Evolutionary conservation across 2,797 vertebrate species (phyloP).

Genomic region (Euphonia xanthogaster): DNA sequence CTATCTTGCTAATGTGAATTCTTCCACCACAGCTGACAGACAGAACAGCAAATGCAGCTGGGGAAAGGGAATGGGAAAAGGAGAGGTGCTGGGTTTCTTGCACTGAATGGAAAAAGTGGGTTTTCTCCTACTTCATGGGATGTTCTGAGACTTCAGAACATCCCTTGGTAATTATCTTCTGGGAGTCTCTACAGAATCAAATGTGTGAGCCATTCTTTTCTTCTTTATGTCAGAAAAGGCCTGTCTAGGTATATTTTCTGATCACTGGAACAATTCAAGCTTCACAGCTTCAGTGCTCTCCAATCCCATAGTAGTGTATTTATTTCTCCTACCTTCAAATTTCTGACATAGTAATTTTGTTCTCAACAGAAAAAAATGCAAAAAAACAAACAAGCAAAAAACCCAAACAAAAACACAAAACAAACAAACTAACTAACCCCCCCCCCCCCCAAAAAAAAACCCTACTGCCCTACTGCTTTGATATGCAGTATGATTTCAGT

Average conservation of each 20-base stretch:
- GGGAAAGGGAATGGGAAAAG: background rate
- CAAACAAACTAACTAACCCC: background rate
- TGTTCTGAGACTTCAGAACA: background rate
- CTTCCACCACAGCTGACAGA: background rate
- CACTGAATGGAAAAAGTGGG: background rate
- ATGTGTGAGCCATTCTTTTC: background rate
- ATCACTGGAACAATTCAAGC: background rate
- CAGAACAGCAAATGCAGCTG: background rate
- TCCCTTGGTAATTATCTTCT: background rate
- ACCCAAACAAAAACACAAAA: background rate
- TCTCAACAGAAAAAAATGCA: background rate
- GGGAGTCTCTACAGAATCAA: background rate
- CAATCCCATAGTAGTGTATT: background rate
- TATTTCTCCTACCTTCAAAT: background rate
- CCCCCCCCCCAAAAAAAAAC: background rate
- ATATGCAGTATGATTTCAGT: background rate
- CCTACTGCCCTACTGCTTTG: background rate
- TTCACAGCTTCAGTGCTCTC: background rate
- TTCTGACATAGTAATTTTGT: background rate
- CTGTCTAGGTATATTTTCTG: background rate
- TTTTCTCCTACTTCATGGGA: background rate
- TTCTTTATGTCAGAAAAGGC: background rate
- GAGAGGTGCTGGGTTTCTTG: background rate
- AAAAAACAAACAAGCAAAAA: background rate
- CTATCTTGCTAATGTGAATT: background rate